Conservation (phyloP, 2,888 invertebrate genomes). For the Anaspis maculata region DNA sequence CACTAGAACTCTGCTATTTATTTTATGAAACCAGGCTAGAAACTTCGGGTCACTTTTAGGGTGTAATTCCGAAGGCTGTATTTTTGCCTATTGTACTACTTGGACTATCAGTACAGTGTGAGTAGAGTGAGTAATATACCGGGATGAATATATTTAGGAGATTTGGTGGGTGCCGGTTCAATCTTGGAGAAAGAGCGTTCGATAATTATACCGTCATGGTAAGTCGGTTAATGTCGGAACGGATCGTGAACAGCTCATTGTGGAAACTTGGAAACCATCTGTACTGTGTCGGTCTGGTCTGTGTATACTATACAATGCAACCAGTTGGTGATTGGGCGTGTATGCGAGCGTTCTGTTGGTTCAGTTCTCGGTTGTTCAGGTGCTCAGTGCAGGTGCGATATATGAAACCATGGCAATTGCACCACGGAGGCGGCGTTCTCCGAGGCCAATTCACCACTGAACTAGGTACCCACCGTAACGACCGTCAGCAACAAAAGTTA, state of each 20-base stretch:
- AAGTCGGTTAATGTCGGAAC: slow-evolving; percentile 13
- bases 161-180: slow-evolving; percentile 14
- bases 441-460: slow-evolving; percentile 12
- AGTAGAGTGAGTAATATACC: too few relatives aligned
- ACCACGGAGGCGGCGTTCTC: neutral
- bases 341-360: slow-evolving; percentile 8
- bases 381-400: slow-evolving; percentile 22
- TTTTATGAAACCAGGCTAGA: too few relatives aligned
- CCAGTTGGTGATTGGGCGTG: slow-evolving; percentile 15
- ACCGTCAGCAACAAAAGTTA: slow-evolving; percentile 8
- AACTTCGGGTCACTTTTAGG: too few relatives aligned
- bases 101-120: too few relatives aligned
- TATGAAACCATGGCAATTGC: slow-evolving; percentile 14
- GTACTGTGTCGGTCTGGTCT: slow-evolving; percentile 4
- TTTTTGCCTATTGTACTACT: too few relatives aligned
- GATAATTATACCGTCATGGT: too few relatives aligned
- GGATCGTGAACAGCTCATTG: slow-evolving; percentile 12
- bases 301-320: slow-evolving; percentile 12
- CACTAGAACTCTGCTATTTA: too few relatives aligned
- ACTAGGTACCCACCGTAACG: slow-evolving; percentile 1
- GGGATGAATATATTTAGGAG: slow-evolving; percentile 16
- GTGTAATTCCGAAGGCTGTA: too few relatives aligned
- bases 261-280: slow-evolving; percentile 15
- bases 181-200: too few relatives aligned
- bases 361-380: slow-evolving; percentile 17